These are phyloP conservation scores for Holacanthella duospinosa DNA, from an alignment of 2,888 invertebrate species.

Conservation along the genomic window DNA sequence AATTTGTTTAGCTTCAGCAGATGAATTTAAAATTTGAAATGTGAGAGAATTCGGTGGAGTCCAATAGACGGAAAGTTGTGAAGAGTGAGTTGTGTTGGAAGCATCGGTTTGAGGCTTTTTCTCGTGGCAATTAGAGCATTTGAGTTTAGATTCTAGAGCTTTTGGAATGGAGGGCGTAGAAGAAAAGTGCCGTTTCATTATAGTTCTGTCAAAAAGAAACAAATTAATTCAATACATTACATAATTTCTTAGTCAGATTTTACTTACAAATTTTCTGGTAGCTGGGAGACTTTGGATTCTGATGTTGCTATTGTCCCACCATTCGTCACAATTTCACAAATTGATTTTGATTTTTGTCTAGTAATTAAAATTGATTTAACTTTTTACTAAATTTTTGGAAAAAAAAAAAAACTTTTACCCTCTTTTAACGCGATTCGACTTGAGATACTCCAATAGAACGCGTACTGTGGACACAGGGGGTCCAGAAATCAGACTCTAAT, in stretches of 20 bases:
- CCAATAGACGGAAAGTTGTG: slow-evolving; percentile 25
- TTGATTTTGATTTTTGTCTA: not conserved
- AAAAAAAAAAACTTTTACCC: slow-evolving; percentile 15
- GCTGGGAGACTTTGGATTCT: not conserved
- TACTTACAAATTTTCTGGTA: not conserved
- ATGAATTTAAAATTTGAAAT: not conserved
- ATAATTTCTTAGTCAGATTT: not conserved
- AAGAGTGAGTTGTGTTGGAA: slow-evolving; percentile 15
- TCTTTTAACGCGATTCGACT: slow-evolving; percentile 15
- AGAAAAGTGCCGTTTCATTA: slow-evolving; percentile 9
- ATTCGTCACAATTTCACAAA: not conserved
- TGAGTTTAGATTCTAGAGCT: not conserved
- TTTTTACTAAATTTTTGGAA: too few relatives aligned
- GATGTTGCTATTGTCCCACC: not conserved
- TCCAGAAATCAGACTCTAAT: slow-evolving; percentile 18
- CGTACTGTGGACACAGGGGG: slow-evolving; percentile 16
- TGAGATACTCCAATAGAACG: slow-evolving; percentile 17
- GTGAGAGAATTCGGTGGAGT: slow-evolving; percentile 22
- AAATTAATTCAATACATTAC: not conserved
- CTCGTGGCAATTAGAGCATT: not conserved
- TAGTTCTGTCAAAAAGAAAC: not conserved
- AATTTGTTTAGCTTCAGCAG: too few relatives aligned
- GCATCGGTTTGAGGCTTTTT: not conserved
- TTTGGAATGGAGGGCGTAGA: slow-evolving; percentile 21
- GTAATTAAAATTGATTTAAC: not conserved